phyloP scores from a whole-genome alignment of 2,888 invertebrate species.

The Taenaris catops region DNA sequence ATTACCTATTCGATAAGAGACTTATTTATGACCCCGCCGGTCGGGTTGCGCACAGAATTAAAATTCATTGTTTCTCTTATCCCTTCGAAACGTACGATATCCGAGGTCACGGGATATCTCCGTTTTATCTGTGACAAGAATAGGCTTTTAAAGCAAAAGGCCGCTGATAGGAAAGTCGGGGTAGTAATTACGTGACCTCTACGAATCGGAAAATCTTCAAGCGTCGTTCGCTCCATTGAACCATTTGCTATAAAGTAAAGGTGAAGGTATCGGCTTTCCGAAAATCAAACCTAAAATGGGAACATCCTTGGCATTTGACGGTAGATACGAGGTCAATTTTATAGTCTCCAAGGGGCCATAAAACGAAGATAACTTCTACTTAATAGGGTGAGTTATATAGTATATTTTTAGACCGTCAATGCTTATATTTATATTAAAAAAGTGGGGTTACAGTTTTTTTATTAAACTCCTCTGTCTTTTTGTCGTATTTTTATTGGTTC shows the following conservation, averaged over 20 bases:
- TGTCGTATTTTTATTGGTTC: too few relatives aligned
- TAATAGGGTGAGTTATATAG: slow-evolving; percentile 8
- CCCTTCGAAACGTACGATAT: slow-evolving; percentile 62
- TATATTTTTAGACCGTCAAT: slow-evolving; percentile 12
- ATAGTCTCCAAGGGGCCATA: slow-evolving; percentile 41
- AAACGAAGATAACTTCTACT: slow-evolving; percentile 35
- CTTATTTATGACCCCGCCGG: slow-evolving; percentile 60
- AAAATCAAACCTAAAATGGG: slow-evolving; percentile 38
- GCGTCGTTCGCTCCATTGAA: slow-evolving; percentile 30
- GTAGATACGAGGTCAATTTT: slow-evolving; percentile 45
- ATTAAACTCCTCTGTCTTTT: too few relatives aligned
- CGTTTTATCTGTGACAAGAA: slow-evolving; percentile 72
- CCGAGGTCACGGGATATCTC: slow-evolving; percentile 69
- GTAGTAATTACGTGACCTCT: slow-evolving; percentile 63
- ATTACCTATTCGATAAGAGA: slow-evolving; percentile 74
- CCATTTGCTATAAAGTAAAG: slow-evolving; percentile 41
- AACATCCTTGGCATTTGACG: slow-evolving; percentile 40
- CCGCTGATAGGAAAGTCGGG: slow-evolving; percentile 42
- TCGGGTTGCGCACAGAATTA: slow-evolving; percentile 55
- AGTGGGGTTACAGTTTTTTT: too few relatives aligned
- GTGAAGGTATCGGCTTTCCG: slow-evolving; percentile 45
- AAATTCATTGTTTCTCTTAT: slow-evolving; percentile 78
- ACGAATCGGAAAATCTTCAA: slow-evolving; percentile 43
- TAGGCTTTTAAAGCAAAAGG: slow-evolving; percentile 69
- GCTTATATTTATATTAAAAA: too few relatives aligned